Evolutionary conservation across 2,113 vertebrate species (phyloP).

Genomic region (Heptranchias perlo): DNA sequence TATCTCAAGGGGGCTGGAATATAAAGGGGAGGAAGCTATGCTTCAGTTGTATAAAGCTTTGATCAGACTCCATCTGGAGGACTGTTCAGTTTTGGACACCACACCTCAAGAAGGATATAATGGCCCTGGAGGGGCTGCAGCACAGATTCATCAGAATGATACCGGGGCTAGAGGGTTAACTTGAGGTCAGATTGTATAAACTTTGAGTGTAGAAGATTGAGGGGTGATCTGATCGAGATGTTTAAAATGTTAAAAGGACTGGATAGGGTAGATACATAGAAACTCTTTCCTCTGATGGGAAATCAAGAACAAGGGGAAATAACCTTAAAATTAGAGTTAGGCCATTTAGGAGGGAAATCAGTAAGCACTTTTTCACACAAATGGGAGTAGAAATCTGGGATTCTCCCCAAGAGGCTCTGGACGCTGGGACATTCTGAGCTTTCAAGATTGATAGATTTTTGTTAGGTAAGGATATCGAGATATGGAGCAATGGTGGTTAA

Average conservation of each 20-base stretch:
- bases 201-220: too few species aligned
- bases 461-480: background rate
- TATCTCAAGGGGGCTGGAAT: too few species aligned
- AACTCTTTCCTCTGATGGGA: background rate
- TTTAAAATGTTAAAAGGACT: background rate
- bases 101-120: too few species aligned
- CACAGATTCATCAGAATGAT: too few species aligned
- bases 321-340: background rate
- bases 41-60: too few species aligned
- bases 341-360: background rate
- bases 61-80: too few species aligned
- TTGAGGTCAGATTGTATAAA: background rate
- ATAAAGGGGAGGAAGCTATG: too few species aligned
- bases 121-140: too few species aligned
- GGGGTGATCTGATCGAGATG: background rate
- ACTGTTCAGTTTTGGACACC: too few species aligned
- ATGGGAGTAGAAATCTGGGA: background rate
- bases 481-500: background rate
- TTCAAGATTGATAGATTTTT: background rate
- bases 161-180: too few species aligned
- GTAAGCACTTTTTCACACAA: background rate
- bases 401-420: background rate
- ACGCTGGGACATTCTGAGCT: background rate
- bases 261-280: background rate
- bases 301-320: background rate